Percentiles rank a stretch among this genome's conserved stretches.
Conservation (phyloP, 2,888 invertebrate species). For the Trichopoda pennipes region DNA sequence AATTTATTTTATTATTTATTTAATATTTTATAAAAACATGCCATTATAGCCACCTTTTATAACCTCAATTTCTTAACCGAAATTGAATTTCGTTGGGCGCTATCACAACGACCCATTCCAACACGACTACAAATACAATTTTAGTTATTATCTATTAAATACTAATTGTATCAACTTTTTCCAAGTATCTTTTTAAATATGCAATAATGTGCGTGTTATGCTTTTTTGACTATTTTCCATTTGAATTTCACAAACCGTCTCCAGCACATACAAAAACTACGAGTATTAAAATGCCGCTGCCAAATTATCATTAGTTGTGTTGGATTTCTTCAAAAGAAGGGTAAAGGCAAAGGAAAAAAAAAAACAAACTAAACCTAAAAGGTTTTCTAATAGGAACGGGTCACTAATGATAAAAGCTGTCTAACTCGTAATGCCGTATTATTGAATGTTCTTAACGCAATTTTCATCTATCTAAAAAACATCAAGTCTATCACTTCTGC, state of each 20-base stretch:
- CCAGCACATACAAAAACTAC: neutral
- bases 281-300: conserved; percentile 23
- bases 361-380: neutral
- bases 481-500: too few relatives aligned
- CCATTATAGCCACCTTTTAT: conserved; percentile 11
- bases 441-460: too few relatives aligned
- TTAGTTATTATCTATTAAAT: conserved; percentile 1
- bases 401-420: too few relatives aligned
- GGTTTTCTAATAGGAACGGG: too few relatives aligned
- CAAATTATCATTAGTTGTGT: conserved; percentile 40
- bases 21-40: neutral
- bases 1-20: too few relatives aligned
- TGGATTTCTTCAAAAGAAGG: neutral
- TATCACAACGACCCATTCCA: conserved; percentile 29
- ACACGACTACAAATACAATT: neutral
- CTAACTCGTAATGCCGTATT: too few relatives aligned
- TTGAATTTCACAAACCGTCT: conserved; percentile 4
- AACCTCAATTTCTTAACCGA: neutral
- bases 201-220: conserved; percentile 43
- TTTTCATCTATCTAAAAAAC: too few relatives aligned
- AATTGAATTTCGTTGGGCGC: conserved; percentile 47
- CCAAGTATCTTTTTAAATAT: conserved; percentile 20
- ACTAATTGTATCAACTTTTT: neutral
- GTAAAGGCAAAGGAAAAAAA: neutral
- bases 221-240: conserved; percentile 34